Base-by-base conservation (phyloP, 2,797 vertebrate species). In the Botia almorhae region DNA sequence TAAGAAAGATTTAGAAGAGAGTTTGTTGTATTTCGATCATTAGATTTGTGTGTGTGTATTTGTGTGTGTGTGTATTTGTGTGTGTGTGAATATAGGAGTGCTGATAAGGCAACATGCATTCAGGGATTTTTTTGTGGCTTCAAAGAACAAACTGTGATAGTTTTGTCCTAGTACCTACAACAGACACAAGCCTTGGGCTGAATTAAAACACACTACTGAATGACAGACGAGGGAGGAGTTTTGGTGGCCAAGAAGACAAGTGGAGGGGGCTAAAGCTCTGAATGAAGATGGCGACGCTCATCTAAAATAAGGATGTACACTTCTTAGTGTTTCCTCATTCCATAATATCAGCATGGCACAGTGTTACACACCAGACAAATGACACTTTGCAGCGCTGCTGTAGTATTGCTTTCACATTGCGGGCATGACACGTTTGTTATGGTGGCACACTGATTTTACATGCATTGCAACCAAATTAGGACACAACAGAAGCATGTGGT, bases 81-180 rank as follows among this genome's bases (percentile, higher is more conserved):
- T 64, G 69, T 81, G 74, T 69, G 81, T 82, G 89, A 82, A 85
- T 84, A 87, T 87, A 79, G 84, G 86, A 84, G 90, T 91, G 90
- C 88, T 92, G 70, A 90, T 93, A 93, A 94, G 92, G 93, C 93
- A 94, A 94, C 93, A 94, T 94, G 92, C 93, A 94, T 90, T 91
- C 91, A 87, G 92, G 86, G 85, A 84, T 26, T 90, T 93, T 91
- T 84, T 79, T 90, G 87, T 92, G 90, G 87, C 88, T 86, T 91
- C 88, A 90, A 92, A 89, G 85, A 92, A 90, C 86, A 91, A 88
- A 90, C 89, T 87, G 89, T 39, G 19, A 86, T 85, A 86, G 82
- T 82, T 43, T 53, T 84, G 77, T 84, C 76, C 72, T 78, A 78
- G 83, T 83, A 84, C 81, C 81, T 81, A 80, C 81, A 86, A 74